Percentiles rank a stretch among this genome's conserved stretches.
Evolutionary conservation across 2,113 vertebrate genomes (phyloP).

Genomic region (Fulmarus glacialis): DNA sequence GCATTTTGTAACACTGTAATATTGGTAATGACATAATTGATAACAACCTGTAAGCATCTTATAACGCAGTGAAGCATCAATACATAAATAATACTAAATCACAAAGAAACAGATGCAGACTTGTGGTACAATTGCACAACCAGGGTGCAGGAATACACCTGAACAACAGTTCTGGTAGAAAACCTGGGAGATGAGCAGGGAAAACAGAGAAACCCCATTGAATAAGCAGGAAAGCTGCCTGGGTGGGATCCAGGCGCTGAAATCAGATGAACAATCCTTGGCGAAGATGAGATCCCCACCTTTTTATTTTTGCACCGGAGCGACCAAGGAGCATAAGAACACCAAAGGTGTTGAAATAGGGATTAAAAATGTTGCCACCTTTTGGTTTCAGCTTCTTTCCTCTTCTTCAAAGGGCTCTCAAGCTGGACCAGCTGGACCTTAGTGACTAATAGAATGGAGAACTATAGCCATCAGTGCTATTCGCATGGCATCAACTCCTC

Average conservation of each 20-base stretch:
- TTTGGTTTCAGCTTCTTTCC: neutral
- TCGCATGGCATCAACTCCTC: neutral
- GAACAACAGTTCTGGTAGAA: neutral
- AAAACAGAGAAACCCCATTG: neutral
- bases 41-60: neutral
- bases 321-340: neutral
- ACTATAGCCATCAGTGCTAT: neutral
- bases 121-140: neutral
- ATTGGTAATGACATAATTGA: neutral
- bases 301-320: neutral
- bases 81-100: neutral
- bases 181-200: neutral
- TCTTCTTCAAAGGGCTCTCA: neutral
- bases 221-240: neutral
- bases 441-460: neutral
- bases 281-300: neutral
- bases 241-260: neutral
- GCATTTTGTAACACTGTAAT: neutral
- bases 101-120: neutral
- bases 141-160: neutral
- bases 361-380: neutral
- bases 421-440: neutral
- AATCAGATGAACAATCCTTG: neutral
- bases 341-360: neutral
- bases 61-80: neutral